Evolutionary conservation across 2,797 vertebrate species (phyloP).

Genomic region (Enteromius trimaculatus): DNA sequence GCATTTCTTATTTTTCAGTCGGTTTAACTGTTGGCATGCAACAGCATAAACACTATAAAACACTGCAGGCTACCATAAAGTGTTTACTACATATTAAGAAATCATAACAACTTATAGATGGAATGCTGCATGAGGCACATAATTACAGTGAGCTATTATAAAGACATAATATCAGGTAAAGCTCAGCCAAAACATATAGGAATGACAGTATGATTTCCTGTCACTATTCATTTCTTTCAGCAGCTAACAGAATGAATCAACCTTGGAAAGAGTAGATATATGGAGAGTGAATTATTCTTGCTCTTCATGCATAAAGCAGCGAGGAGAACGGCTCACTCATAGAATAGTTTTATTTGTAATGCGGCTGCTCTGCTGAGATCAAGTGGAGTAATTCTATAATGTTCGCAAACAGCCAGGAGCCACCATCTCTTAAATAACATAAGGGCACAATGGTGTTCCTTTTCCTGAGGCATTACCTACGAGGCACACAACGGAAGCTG

Average conservation of each 20-base stretch:
- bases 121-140: not conserved
- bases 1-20: slow-evolving; percentile 30
- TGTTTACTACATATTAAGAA: slow-evolving; percentile 25
- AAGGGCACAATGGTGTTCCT: slow-evolving; percentile 21
- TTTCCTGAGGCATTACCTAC: slow-evolving; percentile 14
- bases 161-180: slow-evolving; percentile 20
- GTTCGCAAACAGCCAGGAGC: slow-evolving; percentile 33
- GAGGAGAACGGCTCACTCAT: slow-evolving; percentile 12
- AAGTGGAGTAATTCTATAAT: slow-evolving; percentile 56
- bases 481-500: slow-evolving; percentile 13
- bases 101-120: not conserved
- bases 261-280: slow-evolving; percentile 28
- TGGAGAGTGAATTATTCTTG: slow-evolving; percentile 47
- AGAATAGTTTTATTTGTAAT: slow-evolving; percentile 50
- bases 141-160: not conserved
- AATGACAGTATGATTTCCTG: not conserved
- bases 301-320: slow-evolving; percentile 34
- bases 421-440: slow-evolving; percentile 43
- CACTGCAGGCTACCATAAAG: slow-evolving; percentile 11
- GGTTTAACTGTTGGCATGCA: slow-evolving; percentile 15
- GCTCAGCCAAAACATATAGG: not conserved
- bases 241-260: slow-evolving; percentile 39
- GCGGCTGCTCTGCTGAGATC: slow-evolving; percentile 45
- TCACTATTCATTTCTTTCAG: not conserved
- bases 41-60: slow-evolving; percentile 26